Percentiles rank a stretch among this genome's conserved stretches.
phyloP scores from a whole-genome alignment of 2,113 vertebrate species.

The Dasypus novemcinctus region DNA sequence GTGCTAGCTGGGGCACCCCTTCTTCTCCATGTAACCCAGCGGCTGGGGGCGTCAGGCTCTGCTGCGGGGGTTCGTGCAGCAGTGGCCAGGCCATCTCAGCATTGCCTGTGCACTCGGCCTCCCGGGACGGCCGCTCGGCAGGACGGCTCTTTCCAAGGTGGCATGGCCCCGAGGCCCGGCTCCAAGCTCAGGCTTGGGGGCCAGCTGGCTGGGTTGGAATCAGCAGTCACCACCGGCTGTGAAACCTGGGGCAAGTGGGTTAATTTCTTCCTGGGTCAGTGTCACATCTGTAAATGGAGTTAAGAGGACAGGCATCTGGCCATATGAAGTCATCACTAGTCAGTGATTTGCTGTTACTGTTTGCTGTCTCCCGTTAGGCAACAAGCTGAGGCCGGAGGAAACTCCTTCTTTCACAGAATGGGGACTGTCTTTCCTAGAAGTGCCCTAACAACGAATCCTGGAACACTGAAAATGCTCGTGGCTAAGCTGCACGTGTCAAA shows the following conservation, averaged over 20 bases:
- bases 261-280: background rate
- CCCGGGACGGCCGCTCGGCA: too few species aligned
- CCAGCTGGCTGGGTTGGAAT: background rate
- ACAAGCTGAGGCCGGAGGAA: background rate
- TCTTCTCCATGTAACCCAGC: too few species aligned
- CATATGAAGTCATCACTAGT: background rate
- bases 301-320: background rate
- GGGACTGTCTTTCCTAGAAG: background rate
- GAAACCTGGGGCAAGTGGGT: background rate
- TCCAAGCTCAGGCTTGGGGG: background rate
- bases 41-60: too few species aligned
- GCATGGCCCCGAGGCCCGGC: background rate
- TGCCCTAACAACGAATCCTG: too few species aligned
- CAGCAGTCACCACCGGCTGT: background rate
- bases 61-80: too few species aligned
- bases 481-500: slow-evolving; percentile 32
- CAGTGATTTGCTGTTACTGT: background rate
- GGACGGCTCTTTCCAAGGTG: background rate
- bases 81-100: too few species aligned
- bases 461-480: too few species aligned
- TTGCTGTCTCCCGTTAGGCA: background rate
- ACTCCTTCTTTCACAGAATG: slow-evolving; percentile 20
- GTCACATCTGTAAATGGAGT: background rate
- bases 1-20: background rate
- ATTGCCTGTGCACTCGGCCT: fast-evolving